Percentiles rank a stretch among this genome's conserved stretches.
phyloP scores from a whole-genome alignment of 2,113 vertebrate species.

The Pampusana beccarii region DNA sequence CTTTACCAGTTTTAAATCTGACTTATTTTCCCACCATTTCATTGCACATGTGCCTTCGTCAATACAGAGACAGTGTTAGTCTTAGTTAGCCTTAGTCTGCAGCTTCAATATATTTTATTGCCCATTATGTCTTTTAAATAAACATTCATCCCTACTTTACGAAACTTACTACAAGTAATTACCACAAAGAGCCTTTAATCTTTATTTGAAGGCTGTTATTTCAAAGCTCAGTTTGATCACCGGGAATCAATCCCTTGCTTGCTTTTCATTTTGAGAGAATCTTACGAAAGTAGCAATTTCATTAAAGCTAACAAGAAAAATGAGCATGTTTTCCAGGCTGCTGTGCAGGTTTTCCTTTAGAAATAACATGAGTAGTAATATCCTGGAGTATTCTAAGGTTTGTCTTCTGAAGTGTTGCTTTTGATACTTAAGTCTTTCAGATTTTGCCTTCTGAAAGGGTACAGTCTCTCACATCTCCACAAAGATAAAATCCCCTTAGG shows the following conservation, averaged over 20 bases:
- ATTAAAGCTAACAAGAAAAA: no score
- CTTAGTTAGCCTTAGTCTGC: not conserved
- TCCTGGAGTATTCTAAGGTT: not conserved
- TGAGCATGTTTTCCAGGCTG: not conserved
- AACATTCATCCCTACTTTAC: not conserved
- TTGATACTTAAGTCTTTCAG: not conserved
- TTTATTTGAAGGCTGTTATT: not conserved
- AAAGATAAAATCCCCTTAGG: not conserved
- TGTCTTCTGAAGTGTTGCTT: not conserved
- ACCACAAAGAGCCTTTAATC: not conserved
- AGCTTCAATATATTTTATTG: not conserved
- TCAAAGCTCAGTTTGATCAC: not conserved
- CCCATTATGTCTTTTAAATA: not conserved
- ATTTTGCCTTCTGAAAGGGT: not conserved
- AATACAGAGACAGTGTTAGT: not conserved
- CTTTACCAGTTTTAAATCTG: not conserved
- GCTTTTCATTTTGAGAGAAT: not conserved
- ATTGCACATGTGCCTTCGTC: not conserved
- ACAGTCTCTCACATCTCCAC: not conserved
- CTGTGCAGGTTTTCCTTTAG: not conserved
- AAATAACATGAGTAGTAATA: no score
- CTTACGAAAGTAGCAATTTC: no score
- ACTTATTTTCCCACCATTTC: not conserved
- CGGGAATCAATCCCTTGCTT: no score
- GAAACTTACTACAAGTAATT: not conserved